Evolutionary conservation across 2,797 vertebrate species (phyloP).

Genomic region (Alectoris magna): DNA sequence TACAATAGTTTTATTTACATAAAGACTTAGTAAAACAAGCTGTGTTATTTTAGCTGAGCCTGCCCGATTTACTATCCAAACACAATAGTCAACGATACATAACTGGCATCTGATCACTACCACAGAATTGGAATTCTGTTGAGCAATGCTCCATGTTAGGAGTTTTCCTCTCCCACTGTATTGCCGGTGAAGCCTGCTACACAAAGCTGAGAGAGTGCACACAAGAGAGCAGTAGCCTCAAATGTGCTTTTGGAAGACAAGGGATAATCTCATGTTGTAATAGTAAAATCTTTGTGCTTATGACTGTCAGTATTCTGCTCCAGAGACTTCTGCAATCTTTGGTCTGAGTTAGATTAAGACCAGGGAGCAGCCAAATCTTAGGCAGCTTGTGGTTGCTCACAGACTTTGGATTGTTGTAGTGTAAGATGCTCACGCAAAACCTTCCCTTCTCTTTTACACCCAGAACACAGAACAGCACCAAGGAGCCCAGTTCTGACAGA

Average conservation of each 20-base stretch:
- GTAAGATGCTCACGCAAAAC: not conserved
- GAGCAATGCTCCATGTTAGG: constrained; percentile 34
- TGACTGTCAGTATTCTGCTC: not conserved
- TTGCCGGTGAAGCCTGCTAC: not conserved
- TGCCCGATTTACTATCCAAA: constrained; percentile 55
- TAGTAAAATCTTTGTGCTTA: not conserved
- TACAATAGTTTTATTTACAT: constrained; percentile 54
- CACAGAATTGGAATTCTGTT: constrained; percentile 53
- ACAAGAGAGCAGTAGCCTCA: not conserved
- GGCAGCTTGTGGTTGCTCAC: not conserved
- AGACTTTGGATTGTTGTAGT: not conserved
- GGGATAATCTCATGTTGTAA: not conserved
- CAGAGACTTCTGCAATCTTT: not conserved
- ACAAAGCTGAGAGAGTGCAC: rapidly evolving
- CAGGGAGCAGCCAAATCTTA: not conserved
- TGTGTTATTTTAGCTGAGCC: constrained; percentile 59
- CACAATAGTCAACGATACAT: constrained; percentile 31
- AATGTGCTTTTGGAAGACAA: not conserved
- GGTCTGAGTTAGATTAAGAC: not conserved
- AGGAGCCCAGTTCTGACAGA: not conserved
- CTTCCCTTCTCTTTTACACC: not conserved
- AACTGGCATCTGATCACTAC: constrained; percentile 56
- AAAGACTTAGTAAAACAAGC: constrained; percentile 52
- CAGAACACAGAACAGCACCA: not conserved
- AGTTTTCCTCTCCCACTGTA: not conserved